A percentile compares a stretch with the other conserved stretches of the same genome.
Conservation (phyloP, 2,113 vertebrate genomes). For the Steatornis caripensis region DNA sequence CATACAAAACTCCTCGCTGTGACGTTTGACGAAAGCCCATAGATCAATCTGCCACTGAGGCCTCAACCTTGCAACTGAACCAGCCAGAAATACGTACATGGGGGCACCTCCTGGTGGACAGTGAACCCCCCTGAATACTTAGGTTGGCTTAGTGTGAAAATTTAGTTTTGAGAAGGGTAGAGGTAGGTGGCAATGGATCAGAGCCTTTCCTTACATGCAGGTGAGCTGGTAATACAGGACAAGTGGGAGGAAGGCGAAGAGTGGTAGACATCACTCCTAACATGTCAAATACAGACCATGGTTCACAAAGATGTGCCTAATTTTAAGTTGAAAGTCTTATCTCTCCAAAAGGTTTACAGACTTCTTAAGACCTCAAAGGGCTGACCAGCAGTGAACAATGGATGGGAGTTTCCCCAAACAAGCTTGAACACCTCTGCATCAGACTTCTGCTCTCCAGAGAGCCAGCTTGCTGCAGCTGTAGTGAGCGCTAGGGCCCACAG, state of each 20-base stretch:
- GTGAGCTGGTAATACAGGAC: not conserved
- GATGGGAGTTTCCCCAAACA: not conserved
- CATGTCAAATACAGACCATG: not conserved
- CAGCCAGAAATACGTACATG: not conserved
- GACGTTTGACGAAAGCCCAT: not conserved
- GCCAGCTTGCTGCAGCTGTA: not conserved
- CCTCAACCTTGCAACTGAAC: not conserved
- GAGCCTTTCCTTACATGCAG: not conserved
- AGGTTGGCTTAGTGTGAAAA: not conserved
- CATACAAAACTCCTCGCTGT: not conserved
- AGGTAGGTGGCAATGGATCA: not conserved
- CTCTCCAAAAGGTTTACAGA: not conserved
- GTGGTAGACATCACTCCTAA: rapidly evolving
- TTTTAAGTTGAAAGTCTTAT: not conserved
- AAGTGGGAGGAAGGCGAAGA: not conserved
- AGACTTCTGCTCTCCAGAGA: not conserved
- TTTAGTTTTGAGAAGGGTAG: not conserved
- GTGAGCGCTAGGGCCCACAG: not conserved
- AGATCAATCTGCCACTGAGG: not conserved
- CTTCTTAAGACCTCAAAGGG: not conserved
- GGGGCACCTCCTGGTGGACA: not conserved
- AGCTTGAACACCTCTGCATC: not conserved
- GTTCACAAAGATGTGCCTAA: not conserved
- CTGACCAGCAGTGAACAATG: not conserved
- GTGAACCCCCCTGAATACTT: rapidly evolving